These are phyloP conservation scores for Paedocypris sp. DNA, from an alignment of 2,113 vertebrate species.

Conservation along the genomic window DNA sequence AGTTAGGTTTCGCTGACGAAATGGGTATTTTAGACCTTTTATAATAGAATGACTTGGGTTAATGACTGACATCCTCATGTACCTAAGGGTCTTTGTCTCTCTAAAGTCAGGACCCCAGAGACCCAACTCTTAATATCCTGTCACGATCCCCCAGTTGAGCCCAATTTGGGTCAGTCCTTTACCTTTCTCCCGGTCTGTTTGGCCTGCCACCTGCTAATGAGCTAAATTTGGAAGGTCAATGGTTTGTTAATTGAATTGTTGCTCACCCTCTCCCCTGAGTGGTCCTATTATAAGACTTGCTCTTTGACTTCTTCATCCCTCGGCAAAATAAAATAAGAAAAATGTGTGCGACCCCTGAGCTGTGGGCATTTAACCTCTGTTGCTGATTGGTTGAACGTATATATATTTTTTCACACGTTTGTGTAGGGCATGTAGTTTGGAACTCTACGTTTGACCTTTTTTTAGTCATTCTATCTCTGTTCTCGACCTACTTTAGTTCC, in stretches of 20 bases:
- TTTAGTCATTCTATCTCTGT: slow-evolving; percentile 6
- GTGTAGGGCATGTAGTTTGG: no score
- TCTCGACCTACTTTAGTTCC: not conserved
- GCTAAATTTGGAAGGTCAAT: slow-evolving; percentile 35
- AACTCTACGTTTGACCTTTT: no score
- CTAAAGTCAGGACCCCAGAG: slow-evolving; percentile 20
- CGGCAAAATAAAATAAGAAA: slow-evolving; percentile 27
- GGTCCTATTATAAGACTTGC: slow-evolving; percentile 26
- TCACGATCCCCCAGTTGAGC: slow-evolving; percentile 8
- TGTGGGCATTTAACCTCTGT: no score
- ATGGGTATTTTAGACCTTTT: not conserved
- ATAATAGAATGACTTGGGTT: no score
- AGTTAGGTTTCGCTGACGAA: no score
- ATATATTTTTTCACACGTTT: no score
- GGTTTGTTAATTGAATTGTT: slow-evolving; percentile 33
- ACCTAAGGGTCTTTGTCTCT: slow-evolving; percentile 5
- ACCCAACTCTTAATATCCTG: slow-evolving; percentile 21
- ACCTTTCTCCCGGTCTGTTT: slow-evolving; percentile 23
- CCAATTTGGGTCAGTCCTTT: slow-evolving; percentile 36
- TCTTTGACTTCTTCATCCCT: slow-evolving; percentile 16
- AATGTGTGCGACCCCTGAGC: not conserved
- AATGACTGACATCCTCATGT: not conserved
- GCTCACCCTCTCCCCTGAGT: slow-evolving; percentile 26
- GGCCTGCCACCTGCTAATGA: slow-evolving; percentile 27
- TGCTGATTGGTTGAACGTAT: no score